A percentile compares a stretch with the other conserved stretches of the same genome.
phyloP scores from a whole-genome alignment of 2,888 invertebrate species.

The Lysandra coridon region DNA sequence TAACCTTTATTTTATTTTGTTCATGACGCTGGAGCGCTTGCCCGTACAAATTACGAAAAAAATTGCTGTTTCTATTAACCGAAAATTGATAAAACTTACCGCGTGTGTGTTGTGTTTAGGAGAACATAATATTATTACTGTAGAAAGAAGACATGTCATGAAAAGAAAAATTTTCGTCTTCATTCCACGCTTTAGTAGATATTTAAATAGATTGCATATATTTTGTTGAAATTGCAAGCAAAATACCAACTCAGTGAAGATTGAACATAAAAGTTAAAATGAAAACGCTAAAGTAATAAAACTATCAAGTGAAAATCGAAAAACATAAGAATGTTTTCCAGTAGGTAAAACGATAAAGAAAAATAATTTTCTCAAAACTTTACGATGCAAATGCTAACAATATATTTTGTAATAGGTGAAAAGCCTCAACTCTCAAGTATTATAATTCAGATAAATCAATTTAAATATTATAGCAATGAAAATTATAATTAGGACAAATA shows the following conservation, averaged over 20 bases:
- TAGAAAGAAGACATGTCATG: background rate
- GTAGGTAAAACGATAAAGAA: background rate
- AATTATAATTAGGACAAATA: no score
- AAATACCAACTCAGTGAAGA: background rate
- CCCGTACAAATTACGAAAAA: background rate
- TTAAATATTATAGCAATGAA: no score
- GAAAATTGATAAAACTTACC: background rate
- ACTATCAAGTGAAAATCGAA: background rate
- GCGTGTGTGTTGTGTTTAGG: background rate
- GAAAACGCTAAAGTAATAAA: background rate
- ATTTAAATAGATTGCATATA: no score
- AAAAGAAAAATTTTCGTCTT: background rate
- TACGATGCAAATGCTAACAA: background rate
- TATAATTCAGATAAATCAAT: background rate
- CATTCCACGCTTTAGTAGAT: background rate
- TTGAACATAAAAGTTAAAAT: background rate
- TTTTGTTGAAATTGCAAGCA: background rate
- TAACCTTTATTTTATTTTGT: no score
- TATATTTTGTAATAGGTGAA: background rate
- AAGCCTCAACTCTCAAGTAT: background rate
- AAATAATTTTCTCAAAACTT: background rate
- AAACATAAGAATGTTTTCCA: background rate
- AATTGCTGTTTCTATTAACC: background rate
- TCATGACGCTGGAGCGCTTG: no score
- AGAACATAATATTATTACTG: background rate